Evolutionary conservation across 2,888 invertebrate genomes (phyloP), one percentile per base, ranked within the genome.

Genomic region (Alentia gelatinosa): DNA sequence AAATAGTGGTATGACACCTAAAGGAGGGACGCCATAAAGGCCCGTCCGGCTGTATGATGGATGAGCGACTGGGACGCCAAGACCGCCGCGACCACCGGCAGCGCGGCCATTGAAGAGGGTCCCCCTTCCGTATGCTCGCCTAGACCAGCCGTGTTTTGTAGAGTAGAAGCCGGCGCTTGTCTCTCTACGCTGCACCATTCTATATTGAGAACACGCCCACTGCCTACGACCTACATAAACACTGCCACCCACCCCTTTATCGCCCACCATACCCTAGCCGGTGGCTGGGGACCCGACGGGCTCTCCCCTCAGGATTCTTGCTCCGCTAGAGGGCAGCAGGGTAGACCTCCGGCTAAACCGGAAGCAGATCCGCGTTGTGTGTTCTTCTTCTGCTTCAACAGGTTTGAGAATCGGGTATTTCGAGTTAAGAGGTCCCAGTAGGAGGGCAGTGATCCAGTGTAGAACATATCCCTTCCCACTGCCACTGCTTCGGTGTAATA

Each of bases 1-100:
- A 47, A 86, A 42, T 86, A 86, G 86, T 33, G 86, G 5, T 26
- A 30, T 50, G 86, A 86, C 86, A 86, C 86, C 47, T 86, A 50
- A 50, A 86, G 86, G 1, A 86, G 86, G 47, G 30, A 42, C 86
- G 86, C 86, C 86, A 50, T 86, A 30, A 47, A 86, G 47, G 40
- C 1, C 15, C 83, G 42, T 83, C 83, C 83, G 83, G 39, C 33
- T 30, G 63, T 15, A 50, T 86, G 86, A 86, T 86, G 42, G 47
- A 86, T 86, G n/a, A 47, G 5, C 33, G 47, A 47, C 7, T 26
- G 86, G 86, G 86, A 50, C 47, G 33, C n/a, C 37, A 74, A 33
- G 26, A 26, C n/a, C 15, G 74, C n/a, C 15, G 4, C 5, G 4
- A 26, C 74, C 26, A 74, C 74, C 33, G 15, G 74, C n/a, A 33